phyloP scores from a whole-genome alignment of 2,797 vertebrate genomes.

The Platalea minor region DNA sequence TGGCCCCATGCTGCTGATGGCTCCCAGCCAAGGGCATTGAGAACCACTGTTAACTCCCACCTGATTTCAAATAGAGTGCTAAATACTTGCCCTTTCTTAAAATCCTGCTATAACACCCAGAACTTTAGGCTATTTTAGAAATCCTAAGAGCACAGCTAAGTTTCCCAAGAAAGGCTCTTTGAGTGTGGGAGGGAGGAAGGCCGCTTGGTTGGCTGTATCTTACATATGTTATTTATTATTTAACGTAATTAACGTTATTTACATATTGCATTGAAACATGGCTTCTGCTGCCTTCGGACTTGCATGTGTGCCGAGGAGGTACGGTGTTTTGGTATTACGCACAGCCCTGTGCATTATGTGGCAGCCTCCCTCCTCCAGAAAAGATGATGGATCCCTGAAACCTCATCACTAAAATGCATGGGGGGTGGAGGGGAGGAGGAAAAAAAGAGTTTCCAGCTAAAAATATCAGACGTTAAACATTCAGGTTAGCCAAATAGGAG shows the following conservation, averaged over 20 bases:
- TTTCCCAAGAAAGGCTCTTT: background rate
- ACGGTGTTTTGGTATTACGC: background rate
- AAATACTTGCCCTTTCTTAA: background rate
- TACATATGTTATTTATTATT: background rate
- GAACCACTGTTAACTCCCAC: background rate
- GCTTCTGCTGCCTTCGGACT: background rate
- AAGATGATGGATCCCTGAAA: background rate
- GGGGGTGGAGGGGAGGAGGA: background rate
- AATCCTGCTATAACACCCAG: background rate
- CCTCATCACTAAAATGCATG: background rate
- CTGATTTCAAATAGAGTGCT: background rate
- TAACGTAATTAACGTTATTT: background rate
- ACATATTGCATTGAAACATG: background rate
- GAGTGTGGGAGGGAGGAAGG: fast-evolving
- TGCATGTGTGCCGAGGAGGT: background rate
- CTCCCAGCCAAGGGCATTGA: background rate
- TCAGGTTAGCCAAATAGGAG: constrained; percentile 1
- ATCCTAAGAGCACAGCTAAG: background rate
- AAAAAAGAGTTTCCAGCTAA: background rate
- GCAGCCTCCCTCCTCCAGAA: background rate
- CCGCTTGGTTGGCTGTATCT: background rate
- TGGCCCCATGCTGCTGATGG: background rate
- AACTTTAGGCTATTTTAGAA: background rate
- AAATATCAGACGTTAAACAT: background rate
- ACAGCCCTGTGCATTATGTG: background rate